phyloP scores from a whole-genome alignment of 2,797 vertebrate genomes.

The Adelosebastes latens region DNA sequence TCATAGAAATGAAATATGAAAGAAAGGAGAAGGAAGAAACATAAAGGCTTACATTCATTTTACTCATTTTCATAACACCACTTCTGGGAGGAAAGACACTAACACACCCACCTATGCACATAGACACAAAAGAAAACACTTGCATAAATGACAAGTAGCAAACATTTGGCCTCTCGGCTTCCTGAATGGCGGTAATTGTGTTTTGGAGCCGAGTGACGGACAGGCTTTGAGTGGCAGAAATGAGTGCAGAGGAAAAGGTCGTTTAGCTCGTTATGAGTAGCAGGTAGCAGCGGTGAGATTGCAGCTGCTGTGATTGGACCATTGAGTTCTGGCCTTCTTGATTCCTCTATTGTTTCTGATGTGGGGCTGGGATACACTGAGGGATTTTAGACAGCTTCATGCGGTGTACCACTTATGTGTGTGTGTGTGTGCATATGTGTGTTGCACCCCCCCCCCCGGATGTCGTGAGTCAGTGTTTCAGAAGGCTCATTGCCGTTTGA shows the following conservation, averaged over 20 bases:
- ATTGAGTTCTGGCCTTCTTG: conserved; percentile 53
- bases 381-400: conserved; percentile 50
- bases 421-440: conserved; percentile 1
- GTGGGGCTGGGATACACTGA: conserved; percentile 1
- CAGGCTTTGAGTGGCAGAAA: conserved; percentile 61
- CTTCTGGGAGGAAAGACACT: not conserved
- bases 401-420: not conserved
- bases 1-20: too few species aligned
- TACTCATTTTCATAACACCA: not conserved
- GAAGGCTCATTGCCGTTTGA: conserved; percentile 53
- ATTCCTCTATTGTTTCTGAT: conserved; percentile 67
- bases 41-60: not conserved
- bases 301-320: conserved; percentile 52
- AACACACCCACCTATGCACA: not conserved
- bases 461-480: conserved; percentile 59
- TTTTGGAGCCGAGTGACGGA: conserved; percentile 50
- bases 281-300: conserved; percentile 48
- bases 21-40: not conserved
- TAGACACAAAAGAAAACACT: not conserved
- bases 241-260: conserved; percentile 57
- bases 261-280: conserved; percentile 59
- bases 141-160: conserved; percentile 39
- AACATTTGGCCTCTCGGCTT: conserved; percentile 47
- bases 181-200: conserved; percentile 68
- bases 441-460: conserved; percentile 20